Percentiles rank a stretch among this genome's conserved stretches.
Evolutionary conservation across 2,113 vertebrate genomes (phyloP).

Genomic region (Rhinoptilus africanus): DNA sequence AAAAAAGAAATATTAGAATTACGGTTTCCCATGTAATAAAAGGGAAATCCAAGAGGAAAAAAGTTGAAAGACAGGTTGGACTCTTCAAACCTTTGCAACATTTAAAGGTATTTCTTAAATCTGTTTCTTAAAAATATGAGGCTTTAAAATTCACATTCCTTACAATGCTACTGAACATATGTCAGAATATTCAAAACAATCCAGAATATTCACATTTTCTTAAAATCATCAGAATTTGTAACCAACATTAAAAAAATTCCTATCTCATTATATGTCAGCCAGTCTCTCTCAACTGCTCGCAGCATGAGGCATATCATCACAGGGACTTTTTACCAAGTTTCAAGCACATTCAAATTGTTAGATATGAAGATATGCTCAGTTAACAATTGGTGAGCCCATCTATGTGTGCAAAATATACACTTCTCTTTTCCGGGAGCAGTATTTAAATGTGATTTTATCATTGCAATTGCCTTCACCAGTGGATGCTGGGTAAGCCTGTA

Average conservation of each 20-base stretch:
- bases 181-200: neutral
- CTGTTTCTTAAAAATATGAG: neutral
- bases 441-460: neutral
- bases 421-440: neutral
- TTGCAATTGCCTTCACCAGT: neutral
- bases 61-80: neutral
- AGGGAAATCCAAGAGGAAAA: neutral
- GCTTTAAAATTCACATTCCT: neutral
- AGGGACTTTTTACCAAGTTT: neutral
- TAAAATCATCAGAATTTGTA: neutral
- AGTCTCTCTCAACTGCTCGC: neutral
- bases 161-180: neutral
- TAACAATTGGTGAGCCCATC: neutral
- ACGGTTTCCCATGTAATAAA: neutral
- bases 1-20: neutral
- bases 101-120: neutral
- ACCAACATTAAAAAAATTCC: neutral
- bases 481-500: neutral
- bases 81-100: neutral
- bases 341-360: neutral
- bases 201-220: neutral
- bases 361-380: neutral
- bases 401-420: neutral
- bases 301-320: neutral
- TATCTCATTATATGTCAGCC: neutral